Conservation (phyloP, 2,888 invertebrate genomes). For the Torymus tubicola region DNA sequence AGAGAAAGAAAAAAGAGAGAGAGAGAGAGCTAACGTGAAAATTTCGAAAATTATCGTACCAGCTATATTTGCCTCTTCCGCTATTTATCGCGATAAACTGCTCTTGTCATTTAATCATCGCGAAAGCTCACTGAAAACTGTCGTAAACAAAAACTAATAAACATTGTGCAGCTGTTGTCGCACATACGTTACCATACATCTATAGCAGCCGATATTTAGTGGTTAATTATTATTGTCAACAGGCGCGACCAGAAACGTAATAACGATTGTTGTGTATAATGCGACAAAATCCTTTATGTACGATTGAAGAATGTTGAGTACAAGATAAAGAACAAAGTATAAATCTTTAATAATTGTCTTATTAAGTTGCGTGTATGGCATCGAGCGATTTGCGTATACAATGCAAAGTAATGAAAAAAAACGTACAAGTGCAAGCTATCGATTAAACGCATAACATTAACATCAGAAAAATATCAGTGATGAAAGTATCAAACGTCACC, state of each 20-base stretch:
- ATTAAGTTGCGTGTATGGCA: conserved; percentile 49
- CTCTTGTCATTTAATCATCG: conserved; percentile 29
- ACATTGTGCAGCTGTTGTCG: conserved; percentile 46
- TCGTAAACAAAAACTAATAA: conserved; percentile 26
- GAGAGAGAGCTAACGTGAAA: conserved; percentile 4
- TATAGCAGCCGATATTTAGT: conserved; percentile 54
- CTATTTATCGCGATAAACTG: conserved; percentile 28
- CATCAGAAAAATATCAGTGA: conserved; percentile 30
- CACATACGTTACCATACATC: conserved; percentile 42
- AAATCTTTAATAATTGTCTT: conserved; percentile 43
- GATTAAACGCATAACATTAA: not conserved
- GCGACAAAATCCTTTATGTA: conserved; percentile 54
- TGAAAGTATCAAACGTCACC: conserved; percentile 21
- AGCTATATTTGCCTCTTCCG: conserved; percentile 41
- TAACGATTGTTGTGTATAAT: conserved; percentile 51
- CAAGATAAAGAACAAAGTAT: conserved; percentile 23
- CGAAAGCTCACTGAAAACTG: conserved; percentile 32
- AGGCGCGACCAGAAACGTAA: conserved; percentile 48
- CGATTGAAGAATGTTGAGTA: conserved; percentile 16
- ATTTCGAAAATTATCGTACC: conserved; percentile 24
- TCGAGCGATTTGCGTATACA: conserved; percentile 46
- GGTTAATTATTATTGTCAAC: conserved; percentile 46
- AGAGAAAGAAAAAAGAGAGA: not conserved
- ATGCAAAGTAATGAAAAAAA: conserved; percentile 11
- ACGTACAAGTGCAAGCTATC: conserved; percentile 20